Conservation (phyloP, 2,888 invertebrate species). For the Cordylochernes scorpioides region DNA sequence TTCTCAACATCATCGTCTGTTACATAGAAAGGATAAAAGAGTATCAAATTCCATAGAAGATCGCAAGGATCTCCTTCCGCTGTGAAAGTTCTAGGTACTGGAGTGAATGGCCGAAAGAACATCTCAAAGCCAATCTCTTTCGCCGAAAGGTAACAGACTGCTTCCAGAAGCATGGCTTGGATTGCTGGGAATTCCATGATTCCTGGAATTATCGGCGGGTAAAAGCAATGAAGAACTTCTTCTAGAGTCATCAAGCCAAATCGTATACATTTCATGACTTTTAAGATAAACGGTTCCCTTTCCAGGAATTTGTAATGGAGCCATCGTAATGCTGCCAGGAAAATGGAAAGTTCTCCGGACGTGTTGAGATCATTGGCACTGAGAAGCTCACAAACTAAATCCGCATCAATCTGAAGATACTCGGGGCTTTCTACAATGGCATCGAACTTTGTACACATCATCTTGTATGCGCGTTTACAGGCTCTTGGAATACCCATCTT, state of each 20-base stretch:
- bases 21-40: no score
- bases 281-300: conserved; percentile 1
- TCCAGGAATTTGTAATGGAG: conserved; percentile 3
- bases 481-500: conserved; percentile 2
- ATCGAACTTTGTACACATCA: conserved; percentile 6
- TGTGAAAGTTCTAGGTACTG: no score
- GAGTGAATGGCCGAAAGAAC: no score
- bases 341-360: conserved; percentile 3
- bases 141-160: no score
- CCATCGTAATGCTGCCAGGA: conserved; percentile 8
- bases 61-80: no score
- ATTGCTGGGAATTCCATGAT: conserved; percentile 5
- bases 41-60: no score
- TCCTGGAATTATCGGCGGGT: conserved; percentile 6
- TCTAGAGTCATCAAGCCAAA: conserved; percentile 8
- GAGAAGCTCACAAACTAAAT: conserved; percentile 4
- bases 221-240: conserved; percentile 7
- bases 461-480: conserved; percentile 2
- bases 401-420: conserved; percentile 4
- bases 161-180: no score
- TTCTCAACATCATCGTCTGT: no score
- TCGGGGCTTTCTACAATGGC: conserved; percentile 3
- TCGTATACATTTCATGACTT: conserved; percentile 6
- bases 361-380: conserved; percentile 6
- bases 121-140: no score